Conservation (phyloP, 2,113 vertebrate genomes). For the Bombycilla garrulus region DNA sequence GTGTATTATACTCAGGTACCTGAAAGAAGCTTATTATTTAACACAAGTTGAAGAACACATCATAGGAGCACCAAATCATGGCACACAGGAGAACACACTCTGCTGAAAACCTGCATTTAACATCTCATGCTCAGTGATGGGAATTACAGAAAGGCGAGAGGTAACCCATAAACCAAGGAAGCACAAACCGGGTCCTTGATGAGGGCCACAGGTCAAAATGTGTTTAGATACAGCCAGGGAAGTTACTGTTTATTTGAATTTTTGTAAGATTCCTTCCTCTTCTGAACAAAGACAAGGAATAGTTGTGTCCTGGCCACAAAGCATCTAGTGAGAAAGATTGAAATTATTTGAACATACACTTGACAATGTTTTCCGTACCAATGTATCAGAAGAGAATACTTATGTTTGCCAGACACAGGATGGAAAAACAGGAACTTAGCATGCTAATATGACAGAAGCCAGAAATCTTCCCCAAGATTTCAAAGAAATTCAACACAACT, state of each 20-base stretch:
- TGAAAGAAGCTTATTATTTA: background rate
- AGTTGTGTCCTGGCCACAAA: background rate
- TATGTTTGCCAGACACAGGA: background rate
- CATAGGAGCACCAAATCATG: background rate
- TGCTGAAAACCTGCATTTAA: background rate
- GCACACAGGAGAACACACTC: background rate
- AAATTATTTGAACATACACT: background rate
- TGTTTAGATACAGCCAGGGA: background rate
- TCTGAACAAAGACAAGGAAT: background rate
- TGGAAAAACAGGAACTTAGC: background rate
- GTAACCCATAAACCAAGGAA: background rate
- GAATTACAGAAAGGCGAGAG: background rate
- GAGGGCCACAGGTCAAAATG: background rate
- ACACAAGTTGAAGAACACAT: background rate
- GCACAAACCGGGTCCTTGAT: background rate
- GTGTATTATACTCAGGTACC: background rate
- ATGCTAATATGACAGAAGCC: background rate
- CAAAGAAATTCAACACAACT: background rate
- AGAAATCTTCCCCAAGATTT: background rate
- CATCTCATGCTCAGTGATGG: rapidly evolving
- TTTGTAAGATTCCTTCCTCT: background rate
- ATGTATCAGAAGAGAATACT: background rate
- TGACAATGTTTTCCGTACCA: background rate
- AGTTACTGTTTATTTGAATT: background rate
- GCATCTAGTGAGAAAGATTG: background rate